phyloP scores from a whole-genome alignment of 2,888 invertebrate genomes.

The Harpalus rufipes region DNA sequence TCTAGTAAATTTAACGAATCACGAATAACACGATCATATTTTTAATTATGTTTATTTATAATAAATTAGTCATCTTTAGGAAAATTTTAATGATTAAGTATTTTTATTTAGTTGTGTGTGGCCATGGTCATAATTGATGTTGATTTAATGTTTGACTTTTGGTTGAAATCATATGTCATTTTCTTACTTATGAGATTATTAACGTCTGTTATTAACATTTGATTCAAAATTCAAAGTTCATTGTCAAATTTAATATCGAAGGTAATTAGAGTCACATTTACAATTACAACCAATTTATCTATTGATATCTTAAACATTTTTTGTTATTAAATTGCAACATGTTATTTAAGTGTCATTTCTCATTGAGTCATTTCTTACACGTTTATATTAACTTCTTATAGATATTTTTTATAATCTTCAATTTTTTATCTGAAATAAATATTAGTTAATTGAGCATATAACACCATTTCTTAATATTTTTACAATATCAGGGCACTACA shows the following conservation, averaged over 20 bases:
- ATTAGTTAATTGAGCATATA: no score
- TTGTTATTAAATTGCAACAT: background rate
- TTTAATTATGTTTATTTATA: background rate
- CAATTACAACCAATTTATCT: background rate
- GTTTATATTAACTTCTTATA: background rate
- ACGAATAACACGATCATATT: no score
- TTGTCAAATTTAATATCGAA: slow-evolving; percentile 28
- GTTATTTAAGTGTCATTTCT: background rate
- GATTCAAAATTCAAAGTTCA: slow-evolving; percentile 46
- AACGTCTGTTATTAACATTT: slow-evolving; percentile 39
- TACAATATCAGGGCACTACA: no score
- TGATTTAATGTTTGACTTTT: background rate
- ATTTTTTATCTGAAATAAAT: no score
- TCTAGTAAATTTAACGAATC: no score
- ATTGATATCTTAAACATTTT: background rate
- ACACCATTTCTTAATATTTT: no score
- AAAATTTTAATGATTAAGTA: slow-evolving; percentile 34
- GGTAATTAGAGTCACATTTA: slow-evolving; percentile 17
- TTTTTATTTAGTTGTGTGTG: slow-evolving; percentile 13
- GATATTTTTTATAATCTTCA: no score
- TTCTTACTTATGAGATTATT: slow-evolving; percentile 37
- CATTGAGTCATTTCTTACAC: background rate
- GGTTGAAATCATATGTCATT: slow-evolving; percentile 29
- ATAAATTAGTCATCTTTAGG: background rate
- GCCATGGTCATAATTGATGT: slow-evolving; percentile 1